Conservation (phyloP, 2,888 invertebrate species). For the Cybosia mesomella region DNA sequence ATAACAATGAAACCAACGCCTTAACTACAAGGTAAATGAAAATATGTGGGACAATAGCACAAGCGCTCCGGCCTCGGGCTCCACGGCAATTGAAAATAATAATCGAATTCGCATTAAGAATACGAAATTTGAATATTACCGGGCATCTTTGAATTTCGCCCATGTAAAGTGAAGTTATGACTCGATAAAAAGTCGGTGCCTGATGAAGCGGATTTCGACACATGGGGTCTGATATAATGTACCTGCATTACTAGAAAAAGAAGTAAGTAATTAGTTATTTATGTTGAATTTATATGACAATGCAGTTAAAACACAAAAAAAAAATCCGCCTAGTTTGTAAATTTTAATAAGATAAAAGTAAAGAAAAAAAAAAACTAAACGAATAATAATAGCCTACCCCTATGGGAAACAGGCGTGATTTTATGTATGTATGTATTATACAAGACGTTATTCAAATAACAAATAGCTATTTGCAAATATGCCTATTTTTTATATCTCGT, state of each 20-base stretch:
- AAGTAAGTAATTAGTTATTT: conserved; percentile 25
- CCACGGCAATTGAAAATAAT: conserved; percentile 83
- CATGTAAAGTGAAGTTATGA: conserved; percentile 37
- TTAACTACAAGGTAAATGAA: conserved; percentile 57
- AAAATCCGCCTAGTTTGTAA: neutral
- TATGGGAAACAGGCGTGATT: no score
- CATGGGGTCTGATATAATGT: conserved; percentile 14
- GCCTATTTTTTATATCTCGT: neutral
- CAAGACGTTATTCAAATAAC: neutral
- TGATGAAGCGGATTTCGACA: conserved; percentile 19
- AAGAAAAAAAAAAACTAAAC: neutral
- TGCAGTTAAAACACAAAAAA: neutral
- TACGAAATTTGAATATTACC: conserved; percentile 80
- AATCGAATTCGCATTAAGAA: conserved; percentile 83
- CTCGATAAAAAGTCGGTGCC: conserved; percentile 13
- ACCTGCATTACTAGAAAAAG: conserved; percentile 19
- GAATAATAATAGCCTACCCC: neutral
- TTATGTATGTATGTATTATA: no score
- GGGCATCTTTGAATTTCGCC: conserved; percentile 79
- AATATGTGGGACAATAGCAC: conserved; percentile 70
- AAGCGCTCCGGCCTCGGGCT: conserved; percentile 61
- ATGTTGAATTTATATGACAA: conserved; percentile 10
- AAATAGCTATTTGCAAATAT: neutral
- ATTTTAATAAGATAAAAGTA: neutral
- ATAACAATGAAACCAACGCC: conserved; percentile 50